Evolutionary conservation across 2,797 vertebrate species (phyloP).

Genomic region (Anguilla marmorata): DNA sequence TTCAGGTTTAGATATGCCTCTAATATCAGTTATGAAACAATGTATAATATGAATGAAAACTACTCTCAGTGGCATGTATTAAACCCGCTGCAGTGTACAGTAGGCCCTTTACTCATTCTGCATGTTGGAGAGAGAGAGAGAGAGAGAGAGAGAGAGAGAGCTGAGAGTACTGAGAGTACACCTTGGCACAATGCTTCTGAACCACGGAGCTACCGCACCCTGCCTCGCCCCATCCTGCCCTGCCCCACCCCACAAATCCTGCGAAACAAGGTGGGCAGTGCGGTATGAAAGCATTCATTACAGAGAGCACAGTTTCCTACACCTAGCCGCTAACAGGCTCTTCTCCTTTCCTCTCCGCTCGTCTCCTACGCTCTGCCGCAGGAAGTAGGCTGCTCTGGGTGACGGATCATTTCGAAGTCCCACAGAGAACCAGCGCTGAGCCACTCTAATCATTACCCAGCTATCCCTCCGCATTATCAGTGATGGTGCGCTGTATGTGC

Average conservation of each 20-base stretch:
- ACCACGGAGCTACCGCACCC: not conserved
- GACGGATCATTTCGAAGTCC: slow-evolving; percentile 5
- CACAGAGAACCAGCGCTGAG: slow-evolving; percentile 18
- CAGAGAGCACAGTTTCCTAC: slow-evolving; percentile 60
- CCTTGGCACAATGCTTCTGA: not conserved
- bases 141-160: not conserved
- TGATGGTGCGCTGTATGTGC: not conserved
- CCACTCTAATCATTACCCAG: slow-evolving; percentile 50
- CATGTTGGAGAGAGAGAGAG: not conserved
- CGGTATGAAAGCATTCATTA: slow-evolving; percentile 53
- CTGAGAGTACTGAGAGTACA: not conserved
- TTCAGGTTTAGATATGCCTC: not conserved
- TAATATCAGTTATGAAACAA: not conserved
- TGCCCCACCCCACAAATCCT: not conserved
- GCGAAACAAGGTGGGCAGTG: not conserved
- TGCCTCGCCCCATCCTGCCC: not conserved
- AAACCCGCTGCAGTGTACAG: not conserved
- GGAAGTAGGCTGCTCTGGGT: slow-evolving; percentile 28
- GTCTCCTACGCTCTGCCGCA: slow-evolving; percentile 50
- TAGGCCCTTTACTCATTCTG: not conserved
- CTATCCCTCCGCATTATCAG: not conserved
- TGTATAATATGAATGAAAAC: not conserved
- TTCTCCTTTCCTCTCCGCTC: slow-evolving; percentile 55
- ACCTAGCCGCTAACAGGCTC: slow-evolving; percentile 65
- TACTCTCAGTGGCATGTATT: not conserved